These are phyloP conservation scores for Pseudococcus longispinus DNA, from an alignment of 2,888 invertebrate species.

Conservation along the genomic window DNA sequence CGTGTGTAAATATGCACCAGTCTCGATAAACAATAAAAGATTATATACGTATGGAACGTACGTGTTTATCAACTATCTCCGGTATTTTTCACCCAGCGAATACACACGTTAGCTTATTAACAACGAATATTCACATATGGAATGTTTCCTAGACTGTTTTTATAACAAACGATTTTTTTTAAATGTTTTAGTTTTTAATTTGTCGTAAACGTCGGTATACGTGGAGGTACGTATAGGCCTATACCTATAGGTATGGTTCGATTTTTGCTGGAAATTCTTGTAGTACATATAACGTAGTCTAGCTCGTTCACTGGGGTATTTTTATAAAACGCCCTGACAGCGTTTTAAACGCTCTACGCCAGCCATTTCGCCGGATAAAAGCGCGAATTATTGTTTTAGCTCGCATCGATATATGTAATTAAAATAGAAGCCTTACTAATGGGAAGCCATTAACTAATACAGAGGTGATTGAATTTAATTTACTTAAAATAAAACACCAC, in stretches of 20 bases:
- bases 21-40: slow-evolving; percentile 5
- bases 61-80: slow-evolving; percentile 14
- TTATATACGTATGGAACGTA: not conserved
- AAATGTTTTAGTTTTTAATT: not conserved
- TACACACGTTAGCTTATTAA: not conserved
- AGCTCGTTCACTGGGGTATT: not conserved
- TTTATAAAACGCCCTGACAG: not conserved
- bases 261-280: not conserved
- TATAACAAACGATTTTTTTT: not conserved
- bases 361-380: not conserved
- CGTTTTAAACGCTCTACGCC: not conserved
- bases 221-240: not conserved
- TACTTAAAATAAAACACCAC: slow-evolving; percentile 12
- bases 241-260: not conserved
- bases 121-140: not conserved
- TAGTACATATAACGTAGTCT: not conserved
- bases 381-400: slow-evolving; percentile 34
- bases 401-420: slow-evolving; percentile 30
- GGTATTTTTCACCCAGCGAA: not conserved
- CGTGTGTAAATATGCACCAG: not conserved
- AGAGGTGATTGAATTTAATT: slow-evolving; percentile 33
- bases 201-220: not conserved
- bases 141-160: not conserved
- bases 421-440: slow-evolving; percentile 24
- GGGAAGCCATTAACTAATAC: slow-evolving; percentile 39